Conservation (phyloP, 2,797 vertebrate genomes). For the Cynopterus sphinx region DNA sequence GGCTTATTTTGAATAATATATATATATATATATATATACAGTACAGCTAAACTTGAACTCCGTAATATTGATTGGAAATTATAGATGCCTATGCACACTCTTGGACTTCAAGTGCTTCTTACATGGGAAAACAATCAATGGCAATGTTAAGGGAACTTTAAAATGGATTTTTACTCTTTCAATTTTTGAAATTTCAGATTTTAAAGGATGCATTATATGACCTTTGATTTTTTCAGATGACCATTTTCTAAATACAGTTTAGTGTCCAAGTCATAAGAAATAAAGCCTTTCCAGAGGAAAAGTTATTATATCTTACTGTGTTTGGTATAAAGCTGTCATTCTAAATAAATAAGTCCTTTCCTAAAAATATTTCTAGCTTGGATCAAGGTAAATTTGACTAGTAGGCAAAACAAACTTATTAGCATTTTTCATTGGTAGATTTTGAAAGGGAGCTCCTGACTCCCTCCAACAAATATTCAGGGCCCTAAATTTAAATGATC, state of each 20-base stretch:
- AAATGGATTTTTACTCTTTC: slow-evolving; percentile 29
- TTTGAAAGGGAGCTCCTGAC: not conserved
- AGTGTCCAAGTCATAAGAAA: not conserved
- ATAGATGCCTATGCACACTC: not conserved
- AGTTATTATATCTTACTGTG: not conserved
- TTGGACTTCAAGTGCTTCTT: slow-evolving; percentile 16
- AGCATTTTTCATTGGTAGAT: not conserved
- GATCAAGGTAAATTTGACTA: not conserved
- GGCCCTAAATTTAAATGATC: not conserved
- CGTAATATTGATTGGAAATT: slow-evolving; percentile 21
- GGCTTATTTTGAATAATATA: slow-evolving; percentile 5
- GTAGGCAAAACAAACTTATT: not conserved
- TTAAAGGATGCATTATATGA: not conserved
- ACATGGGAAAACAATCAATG: slow-evolving; percentile 18
- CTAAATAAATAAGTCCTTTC: slow-evolving; percentile 23
- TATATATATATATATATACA: not conserved
- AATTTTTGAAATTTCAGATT: slow-evolving; percentile 14
- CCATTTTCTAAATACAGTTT: not conserved
- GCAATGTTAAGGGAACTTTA: not conserved
- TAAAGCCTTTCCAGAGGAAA: not conserved
- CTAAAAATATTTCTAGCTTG: slow-evolving; percentile 30
- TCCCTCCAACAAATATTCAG: not conserved
- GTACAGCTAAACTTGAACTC: not conserved
- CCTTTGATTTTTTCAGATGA: not conserved
- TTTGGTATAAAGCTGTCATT: not conserved